Evolutionary conservation across 2,797 vertebrate species (phyloP), one percentile per base, ranked within the genome.

Genomic region (Melopsittacus undulatus): DNA sequence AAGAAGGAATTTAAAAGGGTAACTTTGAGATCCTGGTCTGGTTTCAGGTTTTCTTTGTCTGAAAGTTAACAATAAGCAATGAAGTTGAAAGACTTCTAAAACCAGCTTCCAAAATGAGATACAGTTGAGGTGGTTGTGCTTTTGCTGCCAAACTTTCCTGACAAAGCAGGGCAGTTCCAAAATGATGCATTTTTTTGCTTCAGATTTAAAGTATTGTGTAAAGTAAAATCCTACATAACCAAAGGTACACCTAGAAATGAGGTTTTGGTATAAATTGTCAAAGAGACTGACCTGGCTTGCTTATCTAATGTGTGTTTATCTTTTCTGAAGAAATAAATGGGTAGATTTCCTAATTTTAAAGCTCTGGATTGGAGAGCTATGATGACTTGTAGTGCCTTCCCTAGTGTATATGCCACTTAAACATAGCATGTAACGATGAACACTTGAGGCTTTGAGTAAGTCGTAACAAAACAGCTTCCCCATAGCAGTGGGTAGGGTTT

Each of bases 1-100:
- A 97, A 95, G 94, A 96, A 95, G 95, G 95, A 96, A 92, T 94
- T 97, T 97, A 85, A 97, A 97, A 96, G 95, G 94, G 96, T 96
- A 95, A 97, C 95, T 95, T 95, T 96, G 96, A 97, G 95, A 96
- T 95, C 93, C 96, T 96, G 95, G 96, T 90, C 94, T 96, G 94
- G 94, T 97, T 96, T 97, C 94, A 97, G 95, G 95, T 96, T 96
- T 96, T 97, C 83, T 84, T 96, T 96, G 81, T 95, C 75, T 94
- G 88, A 87, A 80, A 90, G 87, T 64, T 96, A 96, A 90, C 88
- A 82, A 36, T 94, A 85, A 93, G 86, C 88, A 85, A 5, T 85
- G 82, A 84, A 88, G 16, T 80, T 78, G 80, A 92, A 94, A 86
- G 70, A 94, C 87, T 92, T 84, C 59, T 90, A 92, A 92, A 94